Evolutionary conservation across 2,113 vertebrate genomes (phyloP).

Genomic region (Centrocercus urophasianus): DNA sequence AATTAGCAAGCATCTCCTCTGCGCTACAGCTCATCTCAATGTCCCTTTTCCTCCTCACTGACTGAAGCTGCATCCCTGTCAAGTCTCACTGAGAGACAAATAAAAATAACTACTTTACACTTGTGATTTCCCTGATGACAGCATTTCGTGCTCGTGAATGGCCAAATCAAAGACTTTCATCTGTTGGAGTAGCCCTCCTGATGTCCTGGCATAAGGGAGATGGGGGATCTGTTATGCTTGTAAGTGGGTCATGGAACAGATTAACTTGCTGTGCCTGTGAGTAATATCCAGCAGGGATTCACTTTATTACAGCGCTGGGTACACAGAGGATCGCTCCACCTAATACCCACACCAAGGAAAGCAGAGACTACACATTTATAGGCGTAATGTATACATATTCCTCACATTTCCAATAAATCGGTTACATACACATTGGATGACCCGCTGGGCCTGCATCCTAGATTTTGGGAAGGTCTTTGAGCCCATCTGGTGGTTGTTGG

Average conservation of each 20-base stretch:
- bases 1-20: background rate
- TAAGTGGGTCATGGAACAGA: background rate
- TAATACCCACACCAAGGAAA: too few relatives aligned
- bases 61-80: background rate
- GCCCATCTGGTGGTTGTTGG: too few relatives aligned
- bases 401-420: too few relatives aligned
- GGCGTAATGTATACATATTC: too few relatives aligned
- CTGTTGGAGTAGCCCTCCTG: background rate
- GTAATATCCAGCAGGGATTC: too few relatives aligned
- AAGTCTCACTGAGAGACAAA: background rate
- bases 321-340: too few relatives aligned
- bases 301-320: too few relatives aligned
- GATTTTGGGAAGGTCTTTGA: too few relatives aligned
- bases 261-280: too few relatives aligned
- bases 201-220: fast-evolving
- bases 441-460: too few relatives aligned
- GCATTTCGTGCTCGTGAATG: background rate
- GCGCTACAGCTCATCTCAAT: background rate
- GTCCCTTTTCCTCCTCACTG: background rate
- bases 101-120: background rate
- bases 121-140: background rate
- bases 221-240: background rate
- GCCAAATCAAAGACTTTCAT: background rate
- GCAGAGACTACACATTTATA: too few relatives aligned
- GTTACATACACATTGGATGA: too few relatives aligned